phyloP scores from a whole-genome alignment of 2,113 vertebrate genomes.

The Gymnogyps californianus region DNA sequence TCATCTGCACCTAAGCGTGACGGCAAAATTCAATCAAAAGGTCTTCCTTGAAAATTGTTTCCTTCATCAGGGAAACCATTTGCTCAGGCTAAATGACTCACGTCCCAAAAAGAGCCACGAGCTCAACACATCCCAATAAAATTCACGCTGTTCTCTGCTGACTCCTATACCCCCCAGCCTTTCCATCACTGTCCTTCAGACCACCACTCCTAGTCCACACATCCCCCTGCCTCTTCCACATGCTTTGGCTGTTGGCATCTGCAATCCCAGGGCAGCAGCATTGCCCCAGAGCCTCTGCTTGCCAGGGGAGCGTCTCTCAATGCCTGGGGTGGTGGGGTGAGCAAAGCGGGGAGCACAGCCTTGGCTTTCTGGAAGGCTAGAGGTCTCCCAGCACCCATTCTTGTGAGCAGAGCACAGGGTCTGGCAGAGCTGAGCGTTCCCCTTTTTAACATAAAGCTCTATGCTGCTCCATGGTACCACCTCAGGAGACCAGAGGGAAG shows the following conservation, averaged over 20 bases:
- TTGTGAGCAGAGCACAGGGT: not conserved
- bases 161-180: not conserved
- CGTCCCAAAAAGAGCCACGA: not conserved
- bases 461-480: not conserved
- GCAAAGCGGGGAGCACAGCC: not conserved
- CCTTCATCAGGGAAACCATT: not conserved
- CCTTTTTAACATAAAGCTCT: not conserved
- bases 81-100: not conserved
- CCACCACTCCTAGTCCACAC: not conserved
- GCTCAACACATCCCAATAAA: not conserved
- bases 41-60: not conserved
- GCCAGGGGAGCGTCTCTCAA: fast-evolving
- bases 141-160: not conserved
- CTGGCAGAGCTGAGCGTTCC: not conserved
- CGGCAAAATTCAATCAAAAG: not conserved
- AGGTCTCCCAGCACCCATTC: not conserved
- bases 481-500: not conserved
- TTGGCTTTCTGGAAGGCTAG: not conserved
- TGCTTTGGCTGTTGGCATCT: not conserved
- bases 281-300: not conserved
- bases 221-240: fast-evolving
- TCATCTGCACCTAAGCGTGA: not conserved
- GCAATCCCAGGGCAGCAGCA: not conserved
- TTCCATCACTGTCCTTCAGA: not conserved
- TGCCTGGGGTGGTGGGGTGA: not conserved